These are phyloP conservation scores for Pangasius djambal DNA, from an alignment of 2,797 vertebrate species.

Conservation along the genomic window DNA sequence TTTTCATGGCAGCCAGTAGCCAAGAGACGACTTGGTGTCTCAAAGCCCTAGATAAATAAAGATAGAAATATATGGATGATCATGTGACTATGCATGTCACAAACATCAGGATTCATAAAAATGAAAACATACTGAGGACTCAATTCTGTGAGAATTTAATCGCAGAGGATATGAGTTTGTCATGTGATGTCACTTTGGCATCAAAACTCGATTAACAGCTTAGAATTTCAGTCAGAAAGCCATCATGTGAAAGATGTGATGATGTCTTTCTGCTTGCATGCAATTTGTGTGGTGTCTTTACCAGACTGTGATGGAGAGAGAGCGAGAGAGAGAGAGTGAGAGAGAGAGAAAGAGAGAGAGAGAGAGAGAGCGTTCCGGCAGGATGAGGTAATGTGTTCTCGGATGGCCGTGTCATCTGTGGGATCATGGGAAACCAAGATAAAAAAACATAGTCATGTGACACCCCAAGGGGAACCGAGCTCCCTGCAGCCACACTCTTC, in stretches of 20 bases:
- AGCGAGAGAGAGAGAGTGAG: conserved; percentile 37
- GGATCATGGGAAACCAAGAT: conserved; percentile 59
- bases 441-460: conserved; percentile 48
- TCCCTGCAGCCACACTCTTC: conserved; percentile 29
- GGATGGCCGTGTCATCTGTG: conserved; percentile 61
- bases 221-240: not conserved
- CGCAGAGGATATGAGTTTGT: not conserved
- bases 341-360: conserved; percentile 48
- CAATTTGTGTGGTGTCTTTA: not conserved
- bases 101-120: not conserved
- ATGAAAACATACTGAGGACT: not conserved
- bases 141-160: not conserved
- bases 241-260: not conserved
- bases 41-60: not conserved
- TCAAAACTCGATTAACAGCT: not conserved
- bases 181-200: not conserved
- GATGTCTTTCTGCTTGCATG: not conserved
- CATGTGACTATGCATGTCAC: not conserved
- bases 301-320: conserved; percentile 53
- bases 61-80: not conserved
- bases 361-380: conserved; percentile 58
- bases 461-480: conserved; percentile 37
- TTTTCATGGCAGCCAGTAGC: not conserved
- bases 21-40: not conserved
- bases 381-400: conserved; percentile 65